Base-by-base conservation (phyloP, 2,113 vertebrate genomes). In the Melanocharis versteri region DNA sequence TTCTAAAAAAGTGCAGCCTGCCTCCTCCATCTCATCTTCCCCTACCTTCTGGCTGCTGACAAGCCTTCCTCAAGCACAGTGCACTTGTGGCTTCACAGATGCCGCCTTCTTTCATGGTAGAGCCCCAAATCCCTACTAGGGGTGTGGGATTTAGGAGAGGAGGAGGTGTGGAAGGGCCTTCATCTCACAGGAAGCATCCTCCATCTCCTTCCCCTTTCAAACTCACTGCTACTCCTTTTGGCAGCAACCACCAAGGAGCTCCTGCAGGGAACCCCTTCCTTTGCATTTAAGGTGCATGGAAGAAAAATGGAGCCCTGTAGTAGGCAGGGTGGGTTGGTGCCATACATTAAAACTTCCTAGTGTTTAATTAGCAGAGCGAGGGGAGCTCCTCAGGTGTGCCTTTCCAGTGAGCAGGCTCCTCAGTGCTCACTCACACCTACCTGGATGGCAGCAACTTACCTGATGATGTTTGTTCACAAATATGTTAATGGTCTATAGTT, bases 361-460 rank as follows among this genome's bases (percentile, higher is more conserved):
- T 45, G 20, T 33, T 8, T 20, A 83, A 69, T 68, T 19, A 75
- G 65, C 18, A 83, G 71, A 69, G 40, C 0, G 0, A 86, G 31
- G 54, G 50, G 42, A 35, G 18, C 23, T 82, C 28, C 54, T 66
- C 45, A 62, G n/a, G 33, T 54, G 48, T 16, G 26, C n/a, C 69
- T 40, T 72, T 77, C 80, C 62, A 44, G 33, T 6, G 16, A 69
- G 37, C 42, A 42, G 65, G 23, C 47, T 68, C 82, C 72, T 57
- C 26, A 17, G 58, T 20, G 53, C 65, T 70, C 82, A 35, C 50
- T 62, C 13, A 23, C 53, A 16, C 39, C 45, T 45, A 33, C 18
- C 18, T 2, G 3, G 24, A 40, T 14, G 68, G 78, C 78, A 57
- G n/a, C 30, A 39, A 23, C 68, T 54, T 39, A 10, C 0, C 0